Base-by-base conservation (phyloP, 1,140 invertebrate species). In the Neoseiulus cucumeris region DNA sequence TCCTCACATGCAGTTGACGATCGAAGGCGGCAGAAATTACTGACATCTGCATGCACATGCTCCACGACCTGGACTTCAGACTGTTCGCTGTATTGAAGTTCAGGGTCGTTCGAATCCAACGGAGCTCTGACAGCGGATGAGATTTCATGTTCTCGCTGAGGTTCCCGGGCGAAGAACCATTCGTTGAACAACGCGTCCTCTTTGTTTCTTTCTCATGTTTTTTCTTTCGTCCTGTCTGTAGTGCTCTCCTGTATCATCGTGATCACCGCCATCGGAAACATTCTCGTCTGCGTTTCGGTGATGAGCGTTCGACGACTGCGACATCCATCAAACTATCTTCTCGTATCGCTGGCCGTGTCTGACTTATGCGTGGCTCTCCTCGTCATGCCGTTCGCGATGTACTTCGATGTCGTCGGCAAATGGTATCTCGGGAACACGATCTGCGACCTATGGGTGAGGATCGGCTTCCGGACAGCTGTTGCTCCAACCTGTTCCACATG, bases 171-270 rank as follows among this genome's bases (percentile, higher is more conserved):
- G n/a, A n/a, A n/a, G n/a, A n/a, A n/a, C n/a, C n/a, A n/a, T n/a
- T n/a, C n/a, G n/a, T n/a, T n/a, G n/a, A n/a, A n/a, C n/a, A n/a
- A n/a, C n/a, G n/a, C n/a, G n/a, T n/a, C n/a, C n/a, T n/a, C n/a
- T n/a, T n/a, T n/a, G n/a, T n/a, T n/a, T 39, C 9, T 39, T 39
- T 4, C 9, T 6, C 33, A 39, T 39, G 33, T 39, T 9, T 4
- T 25, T 59, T 1, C 12, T 59, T 25, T 17, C 22, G 1, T 6
- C 33, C 22, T 59, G 7, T 47, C 45, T 47, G 17, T 20, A 59
- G 51, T 93, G 74, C 82, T 95, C 47, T 85, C 87, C 59, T 79
- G 91, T 70, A 82, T 93, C 69, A 91, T 92, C 77, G 88, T 96
- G 77, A 80, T 92, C 47, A 91, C 88, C 1, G 83, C 89, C 55